Base-by-base conservation (phyloP, 1,140 invertebrate species). In the Listronotus oregonensis region DNA sequence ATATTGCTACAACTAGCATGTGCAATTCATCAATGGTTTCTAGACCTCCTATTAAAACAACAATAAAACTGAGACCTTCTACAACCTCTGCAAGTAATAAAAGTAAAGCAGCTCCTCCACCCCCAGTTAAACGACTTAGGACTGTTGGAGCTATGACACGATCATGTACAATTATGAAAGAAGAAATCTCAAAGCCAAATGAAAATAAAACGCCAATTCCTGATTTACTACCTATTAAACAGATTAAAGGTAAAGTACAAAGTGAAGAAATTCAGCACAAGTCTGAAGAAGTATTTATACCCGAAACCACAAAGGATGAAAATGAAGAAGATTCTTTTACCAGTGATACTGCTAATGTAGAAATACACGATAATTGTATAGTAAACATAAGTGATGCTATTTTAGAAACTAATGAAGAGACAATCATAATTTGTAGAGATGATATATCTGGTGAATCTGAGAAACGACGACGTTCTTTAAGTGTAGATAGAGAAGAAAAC, bases 131-230 rank as follows among this genome's bases (percentile, higher is more conserved):
- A 78, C 79, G 82, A 66, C 73, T 85, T 69, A 73, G 86, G 39
- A 85, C 85, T 64, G 85, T 86, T 9, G 86, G 87, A 49, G 86
- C 86, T 50, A 83, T 87, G 10, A 87, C 86, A 12, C 75, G 86
- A 64, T 85, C 85, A 2, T 84, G 85, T 37, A 80, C 85, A 7
- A 72, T 60, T 31, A 49, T 69, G 37, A 72, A 66, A 55, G 56
- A 62, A 18, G 77, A 80, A 66, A 67, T 72, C 15, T 37, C 56
- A n/a, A 71, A 64, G 43, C 67, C 66, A n/a, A 47, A 27, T 39
- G 69, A 66, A 40, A 67, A 54, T 17, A 76, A 75, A 71, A 63
- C 69, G 11, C 71, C 71, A 32, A 75, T 80, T 51, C n/a, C 78
- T 18, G 77, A 78, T 69, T 66, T 79, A 57, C 59, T 79, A 34